Base-by-base conservation (phyloP, 2,888 invertebrate species). In the Autographa pulchrina region DNA sequence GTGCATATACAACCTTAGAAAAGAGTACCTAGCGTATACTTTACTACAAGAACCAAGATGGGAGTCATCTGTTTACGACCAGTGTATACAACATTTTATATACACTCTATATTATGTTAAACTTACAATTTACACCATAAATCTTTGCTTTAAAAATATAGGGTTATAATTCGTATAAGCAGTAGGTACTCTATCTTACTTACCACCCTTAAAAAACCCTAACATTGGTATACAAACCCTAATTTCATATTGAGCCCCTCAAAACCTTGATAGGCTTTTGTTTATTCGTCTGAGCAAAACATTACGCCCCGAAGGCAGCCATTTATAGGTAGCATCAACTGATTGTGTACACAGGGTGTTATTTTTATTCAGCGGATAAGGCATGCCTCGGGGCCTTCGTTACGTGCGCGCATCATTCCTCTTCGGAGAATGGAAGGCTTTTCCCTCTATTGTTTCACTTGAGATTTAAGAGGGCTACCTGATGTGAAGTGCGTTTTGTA, bases 381-480 rank as follows among this genome's bases (percentile, higher is more conserved):
- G 88, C 89, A 90, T 86, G 90, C 90, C 92, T 88, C 74, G 77
- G 76, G 91, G 92, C 90, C 87, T 93, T 93, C 92, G 91, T 93
- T 93, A 93, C 89, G 84, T 82, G 85, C 59, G 87, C 85, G 76
- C 81, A 87, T 89, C 85, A 89, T 85, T 86, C 85, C 81, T 82
- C 83, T 77, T 86, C 87, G 82, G n/a, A 48, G 48, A 48, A 86
- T 85, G 86, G 82, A 79, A 73, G 75, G 75, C 68, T 80, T 81
- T 78, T 70, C 62, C 64, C 66, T 61, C 70, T 73, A 82, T 84
- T 85, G 81, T 85, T 82, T 82, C 71, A 64, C 65, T 71, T 76
- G 60, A 78, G 72, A 81, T 73, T 74, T 62, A 73, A 68, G 48
- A 20, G 41, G 58, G 69, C 81, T 68, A 81, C 72, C 70, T 80